Base-by-base conservation (phyloP, 2,113 vertebrate genomes). In the Megaceryle maxima region DNA sequence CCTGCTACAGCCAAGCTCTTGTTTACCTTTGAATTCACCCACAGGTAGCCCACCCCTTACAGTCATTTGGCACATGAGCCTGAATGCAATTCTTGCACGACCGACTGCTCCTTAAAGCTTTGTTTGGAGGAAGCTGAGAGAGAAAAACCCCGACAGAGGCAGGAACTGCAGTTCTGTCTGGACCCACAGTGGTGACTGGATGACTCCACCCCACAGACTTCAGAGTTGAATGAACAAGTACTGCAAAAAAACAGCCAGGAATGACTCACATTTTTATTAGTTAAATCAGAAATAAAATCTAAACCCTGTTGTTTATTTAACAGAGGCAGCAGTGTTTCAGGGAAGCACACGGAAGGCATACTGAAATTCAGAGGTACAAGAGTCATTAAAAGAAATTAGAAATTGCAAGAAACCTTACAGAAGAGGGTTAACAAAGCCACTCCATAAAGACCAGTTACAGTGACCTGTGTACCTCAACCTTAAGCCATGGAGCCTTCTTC, bases 211-310 rank as follows among this genome's bases (percentile, higher is more conserved):
- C 84, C 5, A 3, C 77, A 79, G 60, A 3, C 37, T 62, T 39
- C 60, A 59, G 55, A 70, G 66, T 0, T 60, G 18, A 90, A 51
- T 2, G 1, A 72, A 78, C n/a, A 81, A 87, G 31, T 26, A 55
- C 50, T 57, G 29, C 88, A 67, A 41, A 43, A 37, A 87, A 59
- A 39, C 46, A 90, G 57, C 33, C 72, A 44, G n/a, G 66, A 87
- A 35, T 5, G 5, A 64, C n/a, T 57, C 31, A 39, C 7, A 5
- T 31, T 57, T 96, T 97, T 92, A 96, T 91, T 96, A 57, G 57
- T 62, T 82, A 84, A 68, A 81, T 17, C 60, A 79, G 35, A 60
- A 83, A 31, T 25, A 41, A 77, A 66, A 64, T 13, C 33, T 53
- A 48, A 90, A 83, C 8, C 31, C 14, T 31, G 6, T 16, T 81